These are phyloP conservation scores for Apeira syringaria DNA, from an alignment of 2,888 invertebrate genomes.

Conservation along the genomic window DNA sequence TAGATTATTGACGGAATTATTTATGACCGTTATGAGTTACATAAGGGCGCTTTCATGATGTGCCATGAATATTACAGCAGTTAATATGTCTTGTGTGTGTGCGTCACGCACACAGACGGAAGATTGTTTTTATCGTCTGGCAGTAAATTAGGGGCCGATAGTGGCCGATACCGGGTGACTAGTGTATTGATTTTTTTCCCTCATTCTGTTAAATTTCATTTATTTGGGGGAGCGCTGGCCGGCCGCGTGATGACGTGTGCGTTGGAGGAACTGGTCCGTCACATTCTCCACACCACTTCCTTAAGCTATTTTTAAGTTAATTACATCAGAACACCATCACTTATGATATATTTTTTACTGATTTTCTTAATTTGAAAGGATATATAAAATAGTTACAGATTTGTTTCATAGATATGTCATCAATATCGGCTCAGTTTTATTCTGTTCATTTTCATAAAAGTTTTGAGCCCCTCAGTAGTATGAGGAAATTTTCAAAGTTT, in stretches of 20 bases:
- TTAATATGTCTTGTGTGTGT: slow-evolving; percentile 35
- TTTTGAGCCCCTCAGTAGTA: no score
- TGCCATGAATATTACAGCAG: slow-evolving; percentile 64
- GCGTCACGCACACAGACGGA: slow-evolving; percentile 48
- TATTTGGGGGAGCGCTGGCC: slow-evolving; percentile 74
- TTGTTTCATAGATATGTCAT: no score
- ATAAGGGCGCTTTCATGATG: slow-evolving; percentile 58
- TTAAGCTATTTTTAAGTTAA: no score
- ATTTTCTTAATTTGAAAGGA: no score
- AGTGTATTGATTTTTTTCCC: slow-evolving; percentile 83
- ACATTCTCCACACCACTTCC: no score
- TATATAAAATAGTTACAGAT: no score
- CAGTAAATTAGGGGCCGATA: slow-evolving; percentile 79
- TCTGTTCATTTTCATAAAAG: no score
- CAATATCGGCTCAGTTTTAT: no score
- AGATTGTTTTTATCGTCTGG: slow-evolving; percentile 74
- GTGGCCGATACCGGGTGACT: slow-evolving; percentile 66
- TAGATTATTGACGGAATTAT: slow-evolving; percentile 47
- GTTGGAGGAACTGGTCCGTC: neutral
- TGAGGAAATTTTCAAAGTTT: no score
- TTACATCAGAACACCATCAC: no score
- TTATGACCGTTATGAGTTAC: slow-evolving; percentile 50
- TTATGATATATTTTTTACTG: no score
- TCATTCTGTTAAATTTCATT: slow-evolving; percentile 84
- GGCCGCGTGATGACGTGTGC: slow-evolving; percentile 36